These are phyloP conservation scores for Piprites chloris DNA, from an alignment of 2,113 vertebrate species.

Conservation along the genomic window DNA sequence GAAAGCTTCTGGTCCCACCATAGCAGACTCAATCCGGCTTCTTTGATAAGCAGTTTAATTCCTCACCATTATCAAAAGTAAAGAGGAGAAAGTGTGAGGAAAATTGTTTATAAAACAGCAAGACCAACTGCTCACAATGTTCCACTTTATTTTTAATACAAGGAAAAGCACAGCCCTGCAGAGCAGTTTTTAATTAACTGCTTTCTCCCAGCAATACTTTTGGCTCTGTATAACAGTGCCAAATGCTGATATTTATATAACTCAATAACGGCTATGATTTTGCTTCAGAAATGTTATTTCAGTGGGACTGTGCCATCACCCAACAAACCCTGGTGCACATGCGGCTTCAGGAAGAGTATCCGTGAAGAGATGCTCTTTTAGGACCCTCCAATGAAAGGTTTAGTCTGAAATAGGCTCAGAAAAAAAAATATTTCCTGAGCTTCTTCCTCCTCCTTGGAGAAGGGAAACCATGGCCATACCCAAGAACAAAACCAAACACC, in stretches of 20 bases:
- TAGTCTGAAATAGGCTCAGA: background rate
- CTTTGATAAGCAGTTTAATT: background rate
- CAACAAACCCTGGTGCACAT: rapidly evolving
- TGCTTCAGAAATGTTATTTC: background rate
- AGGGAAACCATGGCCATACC: background rate
- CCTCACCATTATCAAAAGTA: background rate
- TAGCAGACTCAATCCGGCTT: background rate
- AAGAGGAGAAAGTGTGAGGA: background rate
- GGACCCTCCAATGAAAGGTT: background rate
- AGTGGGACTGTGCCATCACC: background rate
- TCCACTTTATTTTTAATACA: conserved; percentile 14
- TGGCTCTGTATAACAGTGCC: background rate
- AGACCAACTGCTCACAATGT: background rate
- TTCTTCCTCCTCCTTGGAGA: background rate
- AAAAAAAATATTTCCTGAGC: background rate
- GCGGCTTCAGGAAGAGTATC: background rate
- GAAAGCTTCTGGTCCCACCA: background rate
- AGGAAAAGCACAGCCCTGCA: background rate
- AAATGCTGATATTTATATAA: conserved; percentile 16
- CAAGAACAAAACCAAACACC: background rate
- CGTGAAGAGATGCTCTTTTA: background rate
- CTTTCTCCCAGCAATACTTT: conserved; percentile 5
- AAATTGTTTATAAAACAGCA: conserved; percentile 12
- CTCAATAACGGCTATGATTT: background rate
- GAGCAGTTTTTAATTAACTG: conserved; percentile 28